Evolutionary conservation across 2,797 vertebrate species (phyloP).

Genomic region (Graptemys geographica): DNA sequence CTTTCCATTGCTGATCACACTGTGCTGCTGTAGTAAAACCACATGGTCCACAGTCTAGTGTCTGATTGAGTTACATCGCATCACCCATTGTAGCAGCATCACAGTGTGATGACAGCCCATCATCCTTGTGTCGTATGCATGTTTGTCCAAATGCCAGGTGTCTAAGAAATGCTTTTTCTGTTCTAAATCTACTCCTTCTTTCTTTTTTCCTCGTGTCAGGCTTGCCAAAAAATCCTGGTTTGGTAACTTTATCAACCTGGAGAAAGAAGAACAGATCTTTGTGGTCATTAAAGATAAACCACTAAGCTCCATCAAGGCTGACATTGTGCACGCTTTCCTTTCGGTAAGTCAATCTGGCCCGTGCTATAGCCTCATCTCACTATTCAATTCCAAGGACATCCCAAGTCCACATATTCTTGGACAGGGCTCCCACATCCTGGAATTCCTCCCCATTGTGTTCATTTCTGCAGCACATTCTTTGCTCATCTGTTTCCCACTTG

Average conservation of each 20-base stretch:
- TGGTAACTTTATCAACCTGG: slow-evolving; percentile 98
- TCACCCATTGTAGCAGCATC: neutral
- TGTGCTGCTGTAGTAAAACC: neutral
- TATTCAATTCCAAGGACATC: neutral
- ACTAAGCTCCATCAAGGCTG: slow-evolving; percentile 98
- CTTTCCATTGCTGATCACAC: neutral
- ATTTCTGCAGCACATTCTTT: neutral
- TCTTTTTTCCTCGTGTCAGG: slow-evolving; percentile 77
- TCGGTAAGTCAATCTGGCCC: slow-evolving; percentile 86
- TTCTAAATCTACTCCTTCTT: slow-evolving; percentile 28
- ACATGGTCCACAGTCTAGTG: neutral
- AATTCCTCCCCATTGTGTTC: neutral
- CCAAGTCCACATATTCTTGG: neutral
- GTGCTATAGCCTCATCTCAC: neutral
- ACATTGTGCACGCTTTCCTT: slow-evolving; percentile 98
- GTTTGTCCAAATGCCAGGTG: neutral
- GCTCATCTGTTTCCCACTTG: neutral
- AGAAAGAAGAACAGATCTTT: slow-evolving; percentile 99
- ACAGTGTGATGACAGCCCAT: neutral
- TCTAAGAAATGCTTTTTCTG: neutral
- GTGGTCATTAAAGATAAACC: slow-evolving; percentile 98
- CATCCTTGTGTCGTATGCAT: neutral
- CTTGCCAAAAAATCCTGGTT: slow-evolving; percentile 99
- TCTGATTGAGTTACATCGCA: neutral
- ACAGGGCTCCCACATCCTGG: neutral